Evolutionary conservation across 1,140 invertebrate genomes (phyloP).

Genomic region (Neoseiulus cucumeris): DNA sequence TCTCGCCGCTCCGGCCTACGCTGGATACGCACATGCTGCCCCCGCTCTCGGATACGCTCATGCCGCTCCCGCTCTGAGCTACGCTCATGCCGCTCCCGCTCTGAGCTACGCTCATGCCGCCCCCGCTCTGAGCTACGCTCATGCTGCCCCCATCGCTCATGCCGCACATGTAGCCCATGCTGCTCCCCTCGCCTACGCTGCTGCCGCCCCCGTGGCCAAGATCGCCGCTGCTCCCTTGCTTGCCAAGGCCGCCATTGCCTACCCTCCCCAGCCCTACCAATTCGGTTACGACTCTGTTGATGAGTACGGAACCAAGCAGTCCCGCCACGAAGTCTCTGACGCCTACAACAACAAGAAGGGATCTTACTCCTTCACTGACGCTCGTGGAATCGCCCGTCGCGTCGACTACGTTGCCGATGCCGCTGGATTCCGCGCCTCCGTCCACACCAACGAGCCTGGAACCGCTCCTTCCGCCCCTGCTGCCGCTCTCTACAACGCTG

Average conservation of each 20-base stretch:
- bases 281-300: conserved; percentile 14
- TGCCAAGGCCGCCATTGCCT: conserved; percentile 16
- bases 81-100: not conserved
- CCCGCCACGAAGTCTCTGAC: not conserved
- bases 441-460: conserved; percentile 10
- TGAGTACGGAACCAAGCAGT: not conserved
- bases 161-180: not conserved
- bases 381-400: not conserved
- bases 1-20: not conserved
- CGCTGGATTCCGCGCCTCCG: conserved; percentile 12
- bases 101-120: not conserved
- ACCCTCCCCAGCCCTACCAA: conserved; percentile 17
- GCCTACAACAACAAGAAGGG: conserved; percentile 11
- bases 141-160: not conserved
- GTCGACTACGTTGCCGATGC: conserved; percentile 19
- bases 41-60: not conserved
- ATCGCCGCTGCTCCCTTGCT: conserved; percentile 6
- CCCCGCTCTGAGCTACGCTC: not conserved
- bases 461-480: not conserved
- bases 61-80: not conserved
- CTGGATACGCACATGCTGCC: not conserved
- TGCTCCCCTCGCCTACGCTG: not conserved
- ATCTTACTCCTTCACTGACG: not conserved
- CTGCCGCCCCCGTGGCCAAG: not conserved
- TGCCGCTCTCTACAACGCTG: conserved; percentile 5